phyloP scores from a whole-genome alignment of 2,797 vertebrate species.

The Macropus fuliginosus region DNA sequence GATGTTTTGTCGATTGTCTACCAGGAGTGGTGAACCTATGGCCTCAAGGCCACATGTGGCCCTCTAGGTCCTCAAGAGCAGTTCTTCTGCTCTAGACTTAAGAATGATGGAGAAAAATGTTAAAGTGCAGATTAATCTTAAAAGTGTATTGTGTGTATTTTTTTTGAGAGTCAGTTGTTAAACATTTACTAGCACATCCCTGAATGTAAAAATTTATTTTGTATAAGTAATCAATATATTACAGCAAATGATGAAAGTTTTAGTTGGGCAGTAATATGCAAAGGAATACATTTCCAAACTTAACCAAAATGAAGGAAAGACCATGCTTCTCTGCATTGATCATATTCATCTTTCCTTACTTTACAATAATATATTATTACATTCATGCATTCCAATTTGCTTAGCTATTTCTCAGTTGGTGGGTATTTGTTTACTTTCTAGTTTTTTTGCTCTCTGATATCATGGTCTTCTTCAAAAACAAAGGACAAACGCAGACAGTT shows the following conservation, averaged over 20 bases:
- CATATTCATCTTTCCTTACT: not conserved
- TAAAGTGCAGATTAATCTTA: not conserved
- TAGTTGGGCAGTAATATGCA: not conserved
- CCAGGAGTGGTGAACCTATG: too few relatives aligned
- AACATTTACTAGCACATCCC: not conserved
- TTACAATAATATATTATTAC: not conserved
- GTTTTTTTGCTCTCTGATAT: too few relatives aligned
- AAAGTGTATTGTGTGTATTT: not conserved
- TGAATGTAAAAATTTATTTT: not conserved
- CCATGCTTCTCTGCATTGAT: not conserved
- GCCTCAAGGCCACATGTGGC: too few relatives aligned
- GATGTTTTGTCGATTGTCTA: not conserved
- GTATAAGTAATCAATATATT: not conserved
- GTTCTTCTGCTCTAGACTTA: not conserved
- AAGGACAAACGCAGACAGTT: too few relatives aligned
- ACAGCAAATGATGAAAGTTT: not conserved
- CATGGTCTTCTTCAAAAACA: too few relatives aligned
- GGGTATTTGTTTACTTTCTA: not conserved
- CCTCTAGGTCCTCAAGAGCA: too few relatives aligned
- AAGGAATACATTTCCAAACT: not conserved
- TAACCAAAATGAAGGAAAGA: not conserved
- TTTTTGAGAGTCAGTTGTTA: not conserved
- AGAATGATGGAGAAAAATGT: not conserved
- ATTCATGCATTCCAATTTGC: not conserved
- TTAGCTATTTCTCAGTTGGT: not conserved